Evolutionary conservation across 1,140 invertebrate genomes (phyloP).

Genomic region (Caenorhabditis remanei): DNA sequence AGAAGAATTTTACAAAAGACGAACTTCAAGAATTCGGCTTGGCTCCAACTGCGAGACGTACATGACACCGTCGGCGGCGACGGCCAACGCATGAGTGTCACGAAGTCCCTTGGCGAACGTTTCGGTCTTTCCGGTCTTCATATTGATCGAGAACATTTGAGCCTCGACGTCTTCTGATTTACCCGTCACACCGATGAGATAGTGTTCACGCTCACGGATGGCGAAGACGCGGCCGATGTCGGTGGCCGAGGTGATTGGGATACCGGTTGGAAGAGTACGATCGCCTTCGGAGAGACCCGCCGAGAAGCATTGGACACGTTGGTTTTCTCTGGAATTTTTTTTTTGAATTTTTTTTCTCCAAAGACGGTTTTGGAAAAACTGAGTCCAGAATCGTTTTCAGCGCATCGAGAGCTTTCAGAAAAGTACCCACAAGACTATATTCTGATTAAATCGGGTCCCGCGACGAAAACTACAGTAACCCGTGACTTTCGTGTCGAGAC

Average conservation of each 20-base stretch:
- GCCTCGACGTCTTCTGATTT: slow-evolving; percentile 69
- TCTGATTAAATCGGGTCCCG: no score
- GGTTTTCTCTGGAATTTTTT: slow-evolving; percentile 74
- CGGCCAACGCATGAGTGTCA: slow-evolving; percentile 73
- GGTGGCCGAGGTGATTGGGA: slow-evolving; percentile 76
- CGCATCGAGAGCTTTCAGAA: no score
- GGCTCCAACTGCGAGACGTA: slow-evolving; percentile 73
- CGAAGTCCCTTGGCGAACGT: slow-evolving; percentile 74
- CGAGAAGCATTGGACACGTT: slow-evolving; percentile 81
- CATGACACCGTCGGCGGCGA: slow-evolving; percentile 72
- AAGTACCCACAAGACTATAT: no score
- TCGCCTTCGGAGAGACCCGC: slow-evolving; percentile 72
- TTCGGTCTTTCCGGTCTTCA: slow-evolving; percentile 74
- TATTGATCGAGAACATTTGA: slow-evolving; percentile 75
- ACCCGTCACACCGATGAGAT: slow-evolving; percentile 75
- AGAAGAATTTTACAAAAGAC: slow-evolving; percentile 9
- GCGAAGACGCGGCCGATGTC: slow-evolving; percentile 75
- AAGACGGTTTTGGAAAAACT: no score
- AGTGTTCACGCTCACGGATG: slow-evolving; percentile 75
- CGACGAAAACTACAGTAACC: no score
- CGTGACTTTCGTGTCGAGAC: no score
- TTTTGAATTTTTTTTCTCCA: slow-evolving; percentile 81
- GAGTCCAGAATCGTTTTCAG: no score
- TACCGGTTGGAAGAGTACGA: slow-evolving; percentile 73
- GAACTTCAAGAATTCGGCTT: slow-evolving; percentile 70